Percentiles rank a stretch among this genome's conserved stretches.
phyloP scores from a whole-genome alignment of 1,140 invertebrate species.

The Drosophila persimilis region DNA sequence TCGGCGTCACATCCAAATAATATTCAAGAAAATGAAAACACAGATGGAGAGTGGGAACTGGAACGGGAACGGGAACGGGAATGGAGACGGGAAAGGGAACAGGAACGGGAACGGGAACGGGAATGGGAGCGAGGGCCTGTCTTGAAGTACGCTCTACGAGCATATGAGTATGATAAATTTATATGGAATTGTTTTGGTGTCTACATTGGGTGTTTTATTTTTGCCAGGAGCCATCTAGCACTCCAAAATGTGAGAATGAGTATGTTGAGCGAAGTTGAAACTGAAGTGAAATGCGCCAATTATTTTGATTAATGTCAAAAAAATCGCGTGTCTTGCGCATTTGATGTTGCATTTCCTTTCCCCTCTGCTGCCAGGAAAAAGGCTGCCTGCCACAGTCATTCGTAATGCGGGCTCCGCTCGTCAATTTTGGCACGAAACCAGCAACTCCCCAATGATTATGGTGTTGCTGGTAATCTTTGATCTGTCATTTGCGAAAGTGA shows the following conservation, averaged over 20 bases:
- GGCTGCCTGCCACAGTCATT: neutral
- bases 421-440: constrained; percentile 67
- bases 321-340: constrained; percentile 76
- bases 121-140: neutral
- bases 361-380: constrained; percentile 3
- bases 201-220: constrained; percentile 28
- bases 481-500: constrained; percentile 67
- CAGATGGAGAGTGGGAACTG: constrained; percentile 9
- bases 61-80: neutral
- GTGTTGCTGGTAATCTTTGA: constrained; percentile 64
- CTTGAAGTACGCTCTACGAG: constrained; percentile 21
- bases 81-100: neutral
- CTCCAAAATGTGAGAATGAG: constrained; percentile 69
- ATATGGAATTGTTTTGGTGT: constrained; percentile 63
- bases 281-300: constrained; percentile 76
- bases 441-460: constrained; percentile 54
- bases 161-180: constrained; percentile 69
- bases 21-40: constrained; percentile 70
- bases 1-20: constrained; percentile 76
- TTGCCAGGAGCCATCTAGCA: constrained; percentile 15
- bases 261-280: constrained; percentile 71
- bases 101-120: neutral
- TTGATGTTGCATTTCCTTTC: constrained; percentile 61
- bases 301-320: constrained; percentile 82
- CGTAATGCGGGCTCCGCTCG: constrained; percentile 18